phyloP scores from a whole-genome alignment of 2,888 invertebrate genomes.

The Lasioglossum marginatum region DNA sequence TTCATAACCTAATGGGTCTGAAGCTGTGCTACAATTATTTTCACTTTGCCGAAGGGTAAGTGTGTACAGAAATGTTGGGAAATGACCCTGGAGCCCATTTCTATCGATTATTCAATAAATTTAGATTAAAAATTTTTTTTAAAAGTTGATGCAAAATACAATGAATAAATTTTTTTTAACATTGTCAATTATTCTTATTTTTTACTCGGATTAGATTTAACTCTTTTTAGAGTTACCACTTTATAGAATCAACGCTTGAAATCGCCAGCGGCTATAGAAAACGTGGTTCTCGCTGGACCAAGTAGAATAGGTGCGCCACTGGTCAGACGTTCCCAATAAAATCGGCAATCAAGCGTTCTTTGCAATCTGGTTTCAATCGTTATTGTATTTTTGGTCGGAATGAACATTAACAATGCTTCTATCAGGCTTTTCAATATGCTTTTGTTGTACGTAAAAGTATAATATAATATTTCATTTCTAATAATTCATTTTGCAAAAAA shows the following conservation, averaged over 20 bases:
- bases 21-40: slow-evolving; percentile 55
- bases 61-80: neutral
- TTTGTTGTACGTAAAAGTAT: neutral
- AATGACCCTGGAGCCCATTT: neutral
- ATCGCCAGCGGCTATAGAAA: neutral
- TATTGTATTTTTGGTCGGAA: neutral
- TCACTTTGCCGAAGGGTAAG: slow-evolving; percentile 58
- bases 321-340: neutral
- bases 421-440: neutral
- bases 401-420: neutral
- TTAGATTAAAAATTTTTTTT: neutral
- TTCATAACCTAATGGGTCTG: slow-evolving; percentile 53
- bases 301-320: neutral
- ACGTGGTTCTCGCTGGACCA: neutral
- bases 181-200: neutral
- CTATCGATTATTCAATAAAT: neutral
- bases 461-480: neutral
- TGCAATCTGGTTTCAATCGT: neutral
- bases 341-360: neutral
- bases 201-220: neutral
- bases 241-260: neutral
- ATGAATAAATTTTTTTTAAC: neutral
- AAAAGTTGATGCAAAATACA: no score
- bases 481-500: no score
- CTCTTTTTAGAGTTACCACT: neutral